phyloP scores from a whole-genome alignment of 2,113 vertebrate species.

The Nannospalax galili region DNA sequence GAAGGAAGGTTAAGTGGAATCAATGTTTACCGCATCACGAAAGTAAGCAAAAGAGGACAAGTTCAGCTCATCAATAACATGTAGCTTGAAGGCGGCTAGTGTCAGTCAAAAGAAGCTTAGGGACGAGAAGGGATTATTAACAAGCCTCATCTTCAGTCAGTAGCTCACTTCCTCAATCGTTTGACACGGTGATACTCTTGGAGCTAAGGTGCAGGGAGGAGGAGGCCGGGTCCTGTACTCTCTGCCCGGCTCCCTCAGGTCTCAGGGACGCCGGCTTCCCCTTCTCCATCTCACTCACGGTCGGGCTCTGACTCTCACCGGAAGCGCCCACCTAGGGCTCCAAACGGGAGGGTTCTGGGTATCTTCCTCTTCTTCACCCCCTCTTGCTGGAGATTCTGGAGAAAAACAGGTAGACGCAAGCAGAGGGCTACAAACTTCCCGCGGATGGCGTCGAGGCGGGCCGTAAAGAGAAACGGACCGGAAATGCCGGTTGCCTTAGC shows the following conservation, averaged over 20 bases:
- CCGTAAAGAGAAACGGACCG: constrained; percentile 53
- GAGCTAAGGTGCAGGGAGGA: background rate
- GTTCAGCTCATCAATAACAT: background rate
- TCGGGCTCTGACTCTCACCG: background rate
- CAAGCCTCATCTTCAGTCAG: background rate
- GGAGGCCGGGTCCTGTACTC: too few species aligned
- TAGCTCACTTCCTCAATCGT: background rate
- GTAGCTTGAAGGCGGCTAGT: background rate
- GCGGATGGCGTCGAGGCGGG: background rate
- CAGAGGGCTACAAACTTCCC: constrained; percentile 66
- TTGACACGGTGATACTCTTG: background rate
- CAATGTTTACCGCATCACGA: background rate
- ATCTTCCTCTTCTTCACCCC: too few species aligned
- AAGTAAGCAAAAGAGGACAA: background rate
- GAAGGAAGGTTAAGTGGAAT: background rate
- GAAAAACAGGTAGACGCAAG: accelerated
- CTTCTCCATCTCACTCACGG: background rate
- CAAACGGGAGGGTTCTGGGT: accelerated
- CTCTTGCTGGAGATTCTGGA: accelerated
- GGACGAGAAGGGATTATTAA: background rate
- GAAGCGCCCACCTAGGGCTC: background rate
- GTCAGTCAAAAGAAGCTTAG: background rate
- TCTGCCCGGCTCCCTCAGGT: background rate
- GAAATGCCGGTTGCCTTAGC: constrained; percentile 78
- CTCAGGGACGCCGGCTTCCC: background rate